phyloP scores from a whole-genome alignment of 2,888 invertebrate genomes.

The Sicus ferrugineus region DNA sequence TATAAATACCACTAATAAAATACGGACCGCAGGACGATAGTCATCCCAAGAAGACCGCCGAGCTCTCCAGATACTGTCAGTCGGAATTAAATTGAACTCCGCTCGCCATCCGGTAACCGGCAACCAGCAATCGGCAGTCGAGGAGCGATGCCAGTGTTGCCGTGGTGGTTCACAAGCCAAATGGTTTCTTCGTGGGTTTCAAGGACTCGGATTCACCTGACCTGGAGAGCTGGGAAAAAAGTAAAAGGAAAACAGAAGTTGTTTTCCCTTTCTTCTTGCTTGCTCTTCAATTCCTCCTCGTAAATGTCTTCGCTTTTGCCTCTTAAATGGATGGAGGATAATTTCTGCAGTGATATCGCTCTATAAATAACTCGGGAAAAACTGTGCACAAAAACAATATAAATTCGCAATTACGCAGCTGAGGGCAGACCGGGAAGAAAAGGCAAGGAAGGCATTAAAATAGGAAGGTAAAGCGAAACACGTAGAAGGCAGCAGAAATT shows the following conservation, averaged over 20 bases:
- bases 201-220: too few species aligned
- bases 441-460: not conserved
- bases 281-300: too few species aligned
- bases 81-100: not conserved
- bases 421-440: not conserved
- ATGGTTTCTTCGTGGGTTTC: too few species aligned
- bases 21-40: not conserved
- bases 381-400: not conserved
- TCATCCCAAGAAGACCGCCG: not conserved
- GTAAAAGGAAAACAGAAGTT: too few species aligned
- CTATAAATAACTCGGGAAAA: not conserved
- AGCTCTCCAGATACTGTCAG: not conserved
- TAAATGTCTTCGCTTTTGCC: not conserved
- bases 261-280: too few species aligned
- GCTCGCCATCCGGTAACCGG: too few species aligned
- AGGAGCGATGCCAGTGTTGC: too few species aligned
- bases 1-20: not conserved
- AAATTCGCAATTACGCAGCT: constrained; percentile 7
- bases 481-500: not conserved
- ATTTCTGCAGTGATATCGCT: not conserved
- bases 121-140: too few species aligned
- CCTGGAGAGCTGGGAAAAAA: too few species aligned
- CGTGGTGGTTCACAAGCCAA: too few species aligned
- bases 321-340: not conserved
- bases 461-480: not conserved